Evolutionary conservation across 2,113 vertebrate species (phyloP).

Genomic region (Cyphomyrus plagiostoma): DNA sequence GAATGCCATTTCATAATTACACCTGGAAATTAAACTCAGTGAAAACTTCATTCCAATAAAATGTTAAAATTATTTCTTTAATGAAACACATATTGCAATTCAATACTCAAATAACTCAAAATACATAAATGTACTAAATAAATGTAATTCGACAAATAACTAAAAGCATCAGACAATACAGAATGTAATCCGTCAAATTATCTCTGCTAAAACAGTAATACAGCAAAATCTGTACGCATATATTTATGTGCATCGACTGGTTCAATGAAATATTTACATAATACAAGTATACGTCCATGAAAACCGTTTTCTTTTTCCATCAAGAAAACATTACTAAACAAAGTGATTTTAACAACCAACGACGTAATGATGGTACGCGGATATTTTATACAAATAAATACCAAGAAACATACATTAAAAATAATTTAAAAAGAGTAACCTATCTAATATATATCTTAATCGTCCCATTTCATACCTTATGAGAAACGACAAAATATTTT

Average conservation of each 20-base stretch:
- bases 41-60: slow-evolving; percentile 65
- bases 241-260: slow-evolving; percentile 85
- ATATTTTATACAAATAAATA: slow-evolving; percentile 80
- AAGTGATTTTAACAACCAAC: slow-evolving; percentile 81
- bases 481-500: slow-evolving; percentile 44
- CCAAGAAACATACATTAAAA: slow-evolving; percentile 62
- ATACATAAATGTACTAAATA: slow-evolving; percentile 86
- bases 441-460: slow-evolving; percentile 64
- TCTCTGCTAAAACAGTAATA: slow-evolving; percentile 83
- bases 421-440: slow-evolving; percentile 64
- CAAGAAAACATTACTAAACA: slow-evolving; percentile 79
- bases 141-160: slow-evolving; percentile 72
- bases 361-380: slow-evolving; percentile 64
- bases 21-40: slow-evolving; percentile 46
- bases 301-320: slow-evolving; percentile 60
- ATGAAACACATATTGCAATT: slow-evolving; percentile 93
- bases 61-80: slow-evolving; percentile 84
- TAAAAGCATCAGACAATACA: slow-evolving; percentile 86
- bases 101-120: slow-evolving; percentile 84
- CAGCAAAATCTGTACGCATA: slow-evolving; percentile 92
- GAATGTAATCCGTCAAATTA: slow-evolving; percentile 71
- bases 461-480: slow-evolving; percentile 56
- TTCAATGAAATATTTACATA: slow-evolving; percentile 95
- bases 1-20: slow-evolving; percentile 7
- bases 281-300: slow-evolving; percentile 71